Evolutionary conservation across 2,888 invertebrate species (phyloP).

Genomic region (Arge pagana): DNA sequence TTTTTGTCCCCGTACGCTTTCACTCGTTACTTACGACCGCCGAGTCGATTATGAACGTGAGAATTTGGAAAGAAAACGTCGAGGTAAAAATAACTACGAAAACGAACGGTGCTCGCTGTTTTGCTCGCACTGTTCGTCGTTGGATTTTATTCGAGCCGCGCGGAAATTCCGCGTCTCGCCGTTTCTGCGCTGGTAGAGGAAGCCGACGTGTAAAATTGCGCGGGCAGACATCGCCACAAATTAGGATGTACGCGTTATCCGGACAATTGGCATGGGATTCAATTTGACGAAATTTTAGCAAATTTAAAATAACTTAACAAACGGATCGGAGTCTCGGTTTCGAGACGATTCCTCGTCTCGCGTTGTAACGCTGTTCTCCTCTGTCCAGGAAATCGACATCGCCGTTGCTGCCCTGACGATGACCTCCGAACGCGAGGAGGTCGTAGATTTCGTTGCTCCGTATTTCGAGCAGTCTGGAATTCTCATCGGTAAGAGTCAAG

Average conservation of each 20-base stretch:
- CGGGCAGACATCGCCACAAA: constrained; percentile 9
- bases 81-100: too few relatives aligned
- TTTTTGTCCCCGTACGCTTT: too few relatives aligned
- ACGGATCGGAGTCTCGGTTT: neutral
- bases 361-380: constrained; percentile 17
- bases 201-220: too few relatives aligned
- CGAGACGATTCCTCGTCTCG: constrained; percentile 10
- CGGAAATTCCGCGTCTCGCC: too few relatives aligned
- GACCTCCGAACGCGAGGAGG: constrained; percentile 89
- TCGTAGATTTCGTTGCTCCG: constrained; percentile 88
- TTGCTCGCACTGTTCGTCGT: too few relatives aligned
- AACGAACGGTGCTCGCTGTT: too few relatives aligned
- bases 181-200: too few relatives aligned
- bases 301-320: neutral
- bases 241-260: constrained; percentile 15
- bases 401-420: constrained; percentile 82
- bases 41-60: too few relatives aligned
- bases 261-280: constrained; percentile 15
- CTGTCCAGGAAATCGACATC: constrained; percentile 76
- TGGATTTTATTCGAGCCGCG: too few relatives aligned
- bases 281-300: constrained; percentile 2
- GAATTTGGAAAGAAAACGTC: too few relatives aligned
- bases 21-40: too few relatives aligned
- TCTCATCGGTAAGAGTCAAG: constrained; percentile 69
- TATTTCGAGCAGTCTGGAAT: constrained; percentile 93